Evolutionary conservation across 2,888 invertebrate species (phyloP).

Genomic region (Polydesmus complanatus): DNA sequence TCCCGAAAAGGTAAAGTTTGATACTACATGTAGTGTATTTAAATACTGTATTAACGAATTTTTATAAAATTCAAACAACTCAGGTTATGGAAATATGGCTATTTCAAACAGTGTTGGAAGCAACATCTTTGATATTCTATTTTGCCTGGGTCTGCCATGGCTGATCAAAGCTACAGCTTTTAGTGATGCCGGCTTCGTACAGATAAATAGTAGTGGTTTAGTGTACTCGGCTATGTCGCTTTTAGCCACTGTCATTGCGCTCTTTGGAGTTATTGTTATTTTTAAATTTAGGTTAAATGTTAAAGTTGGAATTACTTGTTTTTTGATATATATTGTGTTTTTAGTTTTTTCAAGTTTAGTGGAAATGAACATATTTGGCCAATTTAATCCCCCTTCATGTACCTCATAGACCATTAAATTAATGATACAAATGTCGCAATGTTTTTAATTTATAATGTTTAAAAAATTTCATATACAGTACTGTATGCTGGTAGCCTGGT

Average conservation of each 20-base stretch:
- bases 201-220: neutral
- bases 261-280: neutral
- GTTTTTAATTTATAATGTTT: too few species aligned
- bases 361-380: neutral
- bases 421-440: too few species aligned
- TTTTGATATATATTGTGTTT: neutral
- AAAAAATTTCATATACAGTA: too few species aligned
- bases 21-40: too few species aligned
- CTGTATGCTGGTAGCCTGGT: too few species aligned
- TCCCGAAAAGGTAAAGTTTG: conserved; percentile 77
- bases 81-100: conserved; percentile 48
- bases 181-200: neutral
- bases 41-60: too few species aligned
- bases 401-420: too few species aligned
- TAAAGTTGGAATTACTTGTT: neutral
- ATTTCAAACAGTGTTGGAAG: conserved; percentile 81
- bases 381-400: neutral
- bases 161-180: conserved; percentile 48
- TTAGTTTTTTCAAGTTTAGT: neutral
- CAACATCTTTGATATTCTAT: conserved; percentile 73
- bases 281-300: neutral
- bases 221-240: neutral
- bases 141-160: conserved; percentile 76
- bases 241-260: neutral
- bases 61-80: too few species aligned